Percentiles rank a stretch among this genome's conserved stretches.
Evolutionary conservation across 2,113 vertebrate species (phyloP).

Genomic region (Centropristis striata): DNA sequence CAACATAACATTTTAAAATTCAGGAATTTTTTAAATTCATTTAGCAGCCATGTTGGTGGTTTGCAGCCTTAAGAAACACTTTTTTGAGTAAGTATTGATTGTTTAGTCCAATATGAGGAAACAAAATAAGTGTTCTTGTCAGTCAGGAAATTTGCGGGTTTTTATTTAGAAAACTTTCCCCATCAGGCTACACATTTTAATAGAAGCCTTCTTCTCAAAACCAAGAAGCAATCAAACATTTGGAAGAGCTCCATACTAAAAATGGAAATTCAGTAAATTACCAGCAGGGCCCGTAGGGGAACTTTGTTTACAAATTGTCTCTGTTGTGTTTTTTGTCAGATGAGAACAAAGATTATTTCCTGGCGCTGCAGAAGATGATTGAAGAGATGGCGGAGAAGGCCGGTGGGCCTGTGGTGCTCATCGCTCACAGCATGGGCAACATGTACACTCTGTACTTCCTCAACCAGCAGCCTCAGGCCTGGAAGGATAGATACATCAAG

Average conservation of each 20-base stretch:
- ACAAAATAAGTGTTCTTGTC: background rate
- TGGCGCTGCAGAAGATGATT: slow-evolving; percentile 92
- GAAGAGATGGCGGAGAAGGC: slow-evolving; percentile 92
- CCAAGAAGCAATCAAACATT: background rate
- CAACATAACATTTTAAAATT: too few relatives aligned
- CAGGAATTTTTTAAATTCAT: too few relatives aligned
- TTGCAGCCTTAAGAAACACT: too few relatives aligned
- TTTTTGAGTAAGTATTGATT: background rate
- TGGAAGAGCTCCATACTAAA: background rate
- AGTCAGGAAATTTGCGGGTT: background rate
- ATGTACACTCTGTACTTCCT: slow-evolving; percentile 98
- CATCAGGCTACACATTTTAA: slow-evolving; percentile 5
- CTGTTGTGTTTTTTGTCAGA: slow-evolving; percentile 81
- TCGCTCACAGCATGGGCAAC: slow-evolving; percentile 99
- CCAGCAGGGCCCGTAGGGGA: background rate
- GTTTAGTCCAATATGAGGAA: background rate
- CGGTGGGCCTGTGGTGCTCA: slow-evolving; percentile 91
- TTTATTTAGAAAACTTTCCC: background rate
- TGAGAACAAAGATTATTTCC: slow-evolving; percentile 94
- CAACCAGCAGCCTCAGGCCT: slow-evolving; percentile 92
- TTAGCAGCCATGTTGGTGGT: too few relatives aligned
- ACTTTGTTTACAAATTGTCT: background rate
- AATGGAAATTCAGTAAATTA: background rate
- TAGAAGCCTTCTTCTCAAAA: background rate
- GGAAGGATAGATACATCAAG: slow-evolving; percentile 95